Percentiles rank a stretch among this genome's conserved stretches.
phyloP scores from a whole-genome alignment of 2,797 vertebrate genomes.

The Geotrypetes seraphini region DNA sequence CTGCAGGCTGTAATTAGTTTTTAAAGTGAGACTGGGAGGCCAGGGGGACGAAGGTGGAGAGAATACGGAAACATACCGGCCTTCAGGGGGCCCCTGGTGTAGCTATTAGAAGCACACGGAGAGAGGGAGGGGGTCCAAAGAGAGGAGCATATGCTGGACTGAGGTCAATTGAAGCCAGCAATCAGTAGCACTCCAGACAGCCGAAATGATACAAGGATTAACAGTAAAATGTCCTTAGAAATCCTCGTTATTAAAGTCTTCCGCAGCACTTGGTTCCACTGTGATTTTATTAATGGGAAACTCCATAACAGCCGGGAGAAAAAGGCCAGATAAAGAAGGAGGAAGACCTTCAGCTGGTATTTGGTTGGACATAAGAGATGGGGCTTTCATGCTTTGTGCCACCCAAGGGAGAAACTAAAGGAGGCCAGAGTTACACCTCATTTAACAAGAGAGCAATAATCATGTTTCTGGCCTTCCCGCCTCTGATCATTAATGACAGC shows the following conservation, averaged over 20 bases:
- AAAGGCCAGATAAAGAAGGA: not conserved
- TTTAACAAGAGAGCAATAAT: not conserved
- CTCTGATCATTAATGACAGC: not conserved
- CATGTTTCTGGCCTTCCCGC: not conserved
- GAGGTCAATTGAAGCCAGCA: constrained; percentile 8
- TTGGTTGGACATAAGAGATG: not conserved
- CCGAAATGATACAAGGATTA: not conserved
- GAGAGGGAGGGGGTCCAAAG: too few species aligned
- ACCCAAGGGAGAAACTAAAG: not conserved
- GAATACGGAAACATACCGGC: too few species aligned
- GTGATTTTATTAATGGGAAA: not conserved
- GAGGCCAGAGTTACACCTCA: not conserved
- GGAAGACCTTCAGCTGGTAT: not conserved
- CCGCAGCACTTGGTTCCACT: constrained; percentile 1
- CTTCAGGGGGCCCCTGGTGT: too few species aligned
- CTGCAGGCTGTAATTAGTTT: too few species aligned
- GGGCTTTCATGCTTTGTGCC: fast-evolving
- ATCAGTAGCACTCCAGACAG: constrained; percentile 12
- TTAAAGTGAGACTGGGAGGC: too few species aligned
- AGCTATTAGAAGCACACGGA: too few species aligned
- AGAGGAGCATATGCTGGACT: too few species aligned
- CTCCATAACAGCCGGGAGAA: not conserved
- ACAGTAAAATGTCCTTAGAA: constrained; percentile 6
- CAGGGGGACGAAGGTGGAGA: too few species aligned
- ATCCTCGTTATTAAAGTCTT: constrained; percentile 17